phyloP scores from a whole-genome alignment of 1,140 invertebrate species.

The Achroia grisella region DNA sequence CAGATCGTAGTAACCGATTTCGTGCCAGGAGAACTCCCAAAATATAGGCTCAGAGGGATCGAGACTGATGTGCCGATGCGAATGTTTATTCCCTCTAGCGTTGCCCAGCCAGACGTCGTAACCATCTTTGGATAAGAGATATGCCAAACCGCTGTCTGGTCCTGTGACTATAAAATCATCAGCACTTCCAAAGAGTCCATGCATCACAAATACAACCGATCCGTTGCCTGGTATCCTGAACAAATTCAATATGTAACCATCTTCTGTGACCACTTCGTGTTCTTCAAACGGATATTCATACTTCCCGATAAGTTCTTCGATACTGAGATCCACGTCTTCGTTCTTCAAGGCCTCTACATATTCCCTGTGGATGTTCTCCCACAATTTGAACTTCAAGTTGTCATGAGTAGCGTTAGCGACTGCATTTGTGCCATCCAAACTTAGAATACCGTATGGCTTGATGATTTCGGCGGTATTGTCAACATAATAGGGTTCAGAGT shows the following conservation, averaged over 20 bases:
- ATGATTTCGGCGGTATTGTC: too few relatives aligned
- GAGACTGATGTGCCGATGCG: constrained; percentile 69
- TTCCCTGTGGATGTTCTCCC: too few relatives aligned
- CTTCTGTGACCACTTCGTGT: not conserved
- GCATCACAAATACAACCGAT: not conserved
- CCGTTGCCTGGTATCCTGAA: not conserved
- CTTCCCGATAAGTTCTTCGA: not conserved
- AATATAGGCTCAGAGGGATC: constrained; percentile 52
- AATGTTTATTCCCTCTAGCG: constrained; percentile 78
- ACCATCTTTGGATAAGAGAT: constrained; percentile 31
- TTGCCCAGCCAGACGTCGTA: constrained; percentile 84
- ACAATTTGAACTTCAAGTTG: too few relatives aligned
- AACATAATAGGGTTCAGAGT: too few relatives aligned
- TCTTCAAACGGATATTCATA: not conserved
- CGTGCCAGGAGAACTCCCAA: constrained; percentile 78
- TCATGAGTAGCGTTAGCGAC: too few relatives aligned
- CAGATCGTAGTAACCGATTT: constrained; percentile 75
- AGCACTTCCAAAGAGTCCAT: not conserved
- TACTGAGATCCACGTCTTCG: too few relatives aligned
- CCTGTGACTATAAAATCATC: not conserved
- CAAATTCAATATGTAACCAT: not conserved
- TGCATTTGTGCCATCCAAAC: too few relatives aligned
- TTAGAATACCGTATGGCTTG: too few relatives aligned
- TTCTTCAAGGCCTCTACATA: too few relatives aligned
- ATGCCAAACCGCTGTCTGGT: not conserved